A percentile compares a stretch with the other conserved stretches of the same genome.
Evolutionary conservation across 2,888 invertebrate species (phyloP).

Genomic region (Philhelius pedissequus): DNA sequence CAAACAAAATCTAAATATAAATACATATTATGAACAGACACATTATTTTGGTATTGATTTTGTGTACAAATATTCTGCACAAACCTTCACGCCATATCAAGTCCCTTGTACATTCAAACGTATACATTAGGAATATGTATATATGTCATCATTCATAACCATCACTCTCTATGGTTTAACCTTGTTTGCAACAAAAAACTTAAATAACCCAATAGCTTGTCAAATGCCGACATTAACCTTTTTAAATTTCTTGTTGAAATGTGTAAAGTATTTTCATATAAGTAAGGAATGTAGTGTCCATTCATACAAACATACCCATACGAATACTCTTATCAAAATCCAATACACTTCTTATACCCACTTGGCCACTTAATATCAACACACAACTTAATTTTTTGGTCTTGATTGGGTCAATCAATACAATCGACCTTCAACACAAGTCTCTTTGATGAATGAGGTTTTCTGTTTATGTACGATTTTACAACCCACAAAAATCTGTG

Average conservation of each 20-base stretch:
- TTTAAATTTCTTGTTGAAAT: not conserved
- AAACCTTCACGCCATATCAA: too few species aligned
- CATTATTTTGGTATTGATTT: too few species aligned
- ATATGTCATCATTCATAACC: not conserved
- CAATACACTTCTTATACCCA: not conserved
- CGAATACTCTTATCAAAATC: not conserved
- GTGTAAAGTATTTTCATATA: not conserved
- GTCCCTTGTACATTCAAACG: too few species aligned
- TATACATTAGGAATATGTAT: too few species aligned
- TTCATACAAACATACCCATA: not conserved
- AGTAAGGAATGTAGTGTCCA: not conserved
- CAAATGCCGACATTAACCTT: not conserved
- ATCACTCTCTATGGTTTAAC: not conserved
- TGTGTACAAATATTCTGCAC: too few species aligned
- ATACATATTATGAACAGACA: too few species aligned
- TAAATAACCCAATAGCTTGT: not conserved
- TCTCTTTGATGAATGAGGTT: not conserved
- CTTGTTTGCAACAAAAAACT: not conserved
- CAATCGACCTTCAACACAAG: conserved; percentile 37
- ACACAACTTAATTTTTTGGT: conserved; percentile 9
- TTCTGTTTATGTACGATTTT: not conserved
- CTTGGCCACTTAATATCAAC: not conserved
- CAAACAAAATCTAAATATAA: too few species aligned
- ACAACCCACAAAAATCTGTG: not conserved
- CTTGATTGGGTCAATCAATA: conserved; percentile 62